Percentiles rank a stretch among this genome's conserved stretches.
These are phyloP conservation scores for Agapostemon virescens DNA, from an alignment of 2,888 invertebrate genomes.

Conservation along the genomic window DNA sequence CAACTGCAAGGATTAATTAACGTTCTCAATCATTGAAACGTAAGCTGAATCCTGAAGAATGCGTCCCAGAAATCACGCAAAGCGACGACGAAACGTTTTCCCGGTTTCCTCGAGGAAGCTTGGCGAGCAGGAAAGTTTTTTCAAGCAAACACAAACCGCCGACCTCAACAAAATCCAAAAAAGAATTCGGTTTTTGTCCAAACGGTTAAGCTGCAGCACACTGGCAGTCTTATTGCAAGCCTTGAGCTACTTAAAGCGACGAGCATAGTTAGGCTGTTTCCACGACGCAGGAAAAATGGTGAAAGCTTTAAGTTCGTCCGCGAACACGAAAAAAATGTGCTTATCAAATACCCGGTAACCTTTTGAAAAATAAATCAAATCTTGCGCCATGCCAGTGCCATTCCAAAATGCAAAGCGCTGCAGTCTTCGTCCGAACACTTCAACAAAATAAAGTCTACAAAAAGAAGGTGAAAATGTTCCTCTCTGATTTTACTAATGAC, in stretches of 20 bases:
- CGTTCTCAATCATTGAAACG: background rate
- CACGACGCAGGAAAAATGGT: background rate
- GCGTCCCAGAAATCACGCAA: background rate
- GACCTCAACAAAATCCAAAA: constrained; percentile 9
- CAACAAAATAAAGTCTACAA: background rate
- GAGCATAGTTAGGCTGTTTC: constrained; percentile 1
- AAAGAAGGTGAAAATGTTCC: background rate
- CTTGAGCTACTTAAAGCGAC: constrained; percentile 16
- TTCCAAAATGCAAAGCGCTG: background rate
- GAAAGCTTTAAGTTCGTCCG: background rate
- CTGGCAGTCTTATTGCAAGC: constrained; percentile 1
- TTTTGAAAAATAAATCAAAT: background rate
- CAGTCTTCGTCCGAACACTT: background rate
- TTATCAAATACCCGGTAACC: background rate
- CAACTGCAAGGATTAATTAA: background rate
- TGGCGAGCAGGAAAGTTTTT: background rate
- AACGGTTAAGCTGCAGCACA: background rate
- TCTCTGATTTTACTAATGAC: background rate
- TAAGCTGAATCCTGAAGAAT: background rate
- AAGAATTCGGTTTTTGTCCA: constrained; percentile 1
- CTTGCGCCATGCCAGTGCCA: background rate
- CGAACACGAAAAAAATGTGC: background rate
- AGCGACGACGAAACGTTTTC: background rate
- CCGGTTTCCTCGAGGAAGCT: background rate
- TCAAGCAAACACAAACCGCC: background rate